A percentile compares a stretch with the other conserved stretches of the same genome.
These are phyloP conservation scores for Ahaetulla prasina DNA, from an alignment of 2,113 vertebrate genomes.

Conservation along the genomic window DNA sequence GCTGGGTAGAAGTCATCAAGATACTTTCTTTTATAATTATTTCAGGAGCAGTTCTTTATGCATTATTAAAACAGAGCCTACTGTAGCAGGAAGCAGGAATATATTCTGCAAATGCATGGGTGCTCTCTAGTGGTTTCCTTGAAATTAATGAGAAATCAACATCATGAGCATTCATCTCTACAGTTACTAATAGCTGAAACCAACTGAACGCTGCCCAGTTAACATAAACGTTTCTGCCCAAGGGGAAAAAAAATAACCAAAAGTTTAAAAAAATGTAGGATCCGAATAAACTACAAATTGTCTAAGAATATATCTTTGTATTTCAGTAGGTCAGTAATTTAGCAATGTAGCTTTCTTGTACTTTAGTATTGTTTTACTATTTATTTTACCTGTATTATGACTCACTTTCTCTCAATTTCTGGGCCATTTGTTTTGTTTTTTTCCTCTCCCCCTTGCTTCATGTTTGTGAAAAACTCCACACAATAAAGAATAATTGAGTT, in stretches of 20 bases:
- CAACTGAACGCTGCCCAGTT: background rate
- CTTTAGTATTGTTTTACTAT: background rate
- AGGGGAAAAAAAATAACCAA: background rate
- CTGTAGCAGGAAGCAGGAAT: background rate
- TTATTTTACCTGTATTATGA: background rate
- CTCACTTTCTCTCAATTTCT: background rate
- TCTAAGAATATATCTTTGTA: background rate
- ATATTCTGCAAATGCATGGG: background rate
- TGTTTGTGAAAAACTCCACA: background rate
- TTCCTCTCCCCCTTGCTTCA: background rate
- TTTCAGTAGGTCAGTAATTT: background rate
- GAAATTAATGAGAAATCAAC: background rate
- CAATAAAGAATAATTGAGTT: background rate
- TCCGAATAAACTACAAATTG: background rate
- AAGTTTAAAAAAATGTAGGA: background rate
- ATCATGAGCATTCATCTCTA: background rate
- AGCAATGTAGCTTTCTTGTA: background rate
- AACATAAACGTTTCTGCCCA: background rate
- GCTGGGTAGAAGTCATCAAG: background rate
- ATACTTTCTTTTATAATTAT: background rate
- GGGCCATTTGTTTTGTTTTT: background rate
- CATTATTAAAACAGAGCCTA: slow-evolving; percentile 21
- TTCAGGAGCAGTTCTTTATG: background rate
- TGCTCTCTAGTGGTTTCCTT: background rate
- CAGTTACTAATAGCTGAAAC: background rate